These are phyloP conservation scores for Alexandromys fortis DNA, from an alignment of 2,113 vertebrate species.

Conservation along the genomic window DNA sequence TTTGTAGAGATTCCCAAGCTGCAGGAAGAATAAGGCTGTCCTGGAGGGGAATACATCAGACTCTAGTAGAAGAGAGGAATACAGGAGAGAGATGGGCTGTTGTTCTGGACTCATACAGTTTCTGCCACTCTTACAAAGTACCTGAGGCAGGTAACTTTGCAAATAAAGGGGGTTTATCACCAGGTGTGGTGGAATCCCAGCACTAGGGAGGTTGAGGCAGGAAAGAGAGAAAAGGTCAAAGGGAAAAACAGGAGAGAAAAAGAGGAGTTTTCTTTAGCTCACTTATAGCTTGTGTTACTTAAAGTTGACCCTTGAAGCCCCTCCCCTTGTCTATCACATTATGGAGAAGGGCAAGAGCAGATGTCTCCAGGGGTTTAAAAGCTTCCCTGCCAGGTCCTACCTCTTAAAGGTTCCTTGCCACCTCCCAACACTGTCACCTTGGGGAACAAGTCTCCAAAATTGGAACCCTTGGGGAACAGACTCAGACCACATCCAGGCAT, in stretches of 20 bases:
- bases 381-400: neutral
- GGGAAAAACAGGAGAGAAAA: too few relatives aligned
- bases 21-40: neutral
- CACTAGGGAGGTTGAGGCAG: neutral
- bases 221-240: too few relatives aligned
- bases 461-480: neutral
- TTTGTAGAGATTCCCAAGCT: neutral
- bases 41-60: too few relatives aligned
- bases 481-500: neutral
- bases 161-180: neutral
- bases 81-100: too few relatives aligned
- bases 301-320: neutral
- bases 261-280: neutral
- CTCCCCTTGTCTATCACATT: neutral
- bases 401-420: neutral
- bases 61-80: accelerated
- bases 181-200: neutral
- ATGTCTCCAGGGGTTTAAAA: neutral
- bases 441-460: neutral
- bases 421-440: neutral
- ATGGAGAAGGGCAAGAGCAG: neutral
- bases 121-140: neutral
- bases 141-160: neutral
- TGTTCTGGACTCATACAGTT: neutral
- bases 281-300: neutral